Conservation (phyloP, 2,888 invertebrate genomes). For the Drosophila neotestacea region DNA sequence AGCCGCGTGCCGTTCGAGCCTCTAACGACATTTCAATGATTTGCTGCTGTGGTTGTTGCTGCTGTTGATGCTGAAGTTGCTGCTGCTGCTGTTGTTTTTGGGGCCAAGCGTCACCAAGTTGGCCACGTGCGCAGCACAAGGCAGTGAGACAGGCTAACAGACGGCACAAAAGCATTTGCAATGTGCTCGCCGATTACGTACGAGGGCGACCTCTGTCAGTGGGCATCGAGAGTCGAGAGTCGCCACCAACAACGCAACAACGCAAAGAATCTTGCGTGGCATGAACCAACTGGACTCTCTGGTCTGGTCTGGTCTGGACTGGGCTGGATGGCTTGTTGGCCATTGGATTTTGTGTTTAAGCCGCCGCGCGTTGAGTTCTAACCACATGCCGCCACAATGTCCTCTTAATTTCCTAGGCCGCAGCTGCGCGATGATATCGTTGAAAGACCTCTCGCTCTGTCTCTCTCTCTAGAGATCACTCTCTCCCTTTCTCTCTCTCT, state of each 20-base stretch:
- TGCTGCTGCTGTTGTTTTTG: conserved; percentile 48
- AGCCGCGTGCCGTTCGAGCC: conserved; percentile 71
- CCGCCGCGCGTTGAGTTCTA: conserved; percentile 71
- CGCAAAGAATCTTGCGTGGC: conserved; percentile 80
- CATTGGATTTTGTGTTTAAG: conserved; percentile 67
- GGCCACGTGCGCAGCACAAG: conserved; percentile 80
- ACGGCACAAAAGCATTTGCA: conserved; percentile 76
- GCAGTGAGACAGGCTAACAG: conserved; percentile 54
- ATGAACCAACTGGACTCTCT: conserved; percentile 22
- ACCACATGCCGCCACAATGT: conserved; percentile 79
- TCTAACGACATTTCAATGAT: conserved; percentile 81
- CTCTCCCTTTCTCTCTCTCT: conserved; percentile 1
- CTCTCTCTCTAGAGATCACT: not conserved
- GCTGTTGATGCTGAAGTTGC: conserved; percentile 40
- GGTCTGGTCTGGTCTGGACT: conserved; percentile 2
- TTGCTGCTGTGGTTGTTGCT: conserved; percentile 50
- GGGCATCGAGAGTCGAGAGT: conserved; percentile 37
- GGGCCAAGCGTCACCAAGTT: conserved; percentile 69
- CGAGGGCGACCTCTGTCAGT: conserved; percentile 79
- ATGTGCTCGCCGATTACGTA: conserved; percentile 73
- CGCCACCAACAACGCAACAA: conserved; percentile 80
- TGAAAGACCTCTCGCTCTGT: conserved; percentile 18
- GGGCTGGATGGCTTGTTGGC: conserved; percentile 16
- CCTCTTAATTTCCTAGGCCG: conserved; percentile 80
- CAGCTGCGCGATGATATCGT: conserved; percentile 79